phyloP scores from a whole-genome alignment of 2,888 invertebrate species.

The Agrypnus murinus region DNA sequence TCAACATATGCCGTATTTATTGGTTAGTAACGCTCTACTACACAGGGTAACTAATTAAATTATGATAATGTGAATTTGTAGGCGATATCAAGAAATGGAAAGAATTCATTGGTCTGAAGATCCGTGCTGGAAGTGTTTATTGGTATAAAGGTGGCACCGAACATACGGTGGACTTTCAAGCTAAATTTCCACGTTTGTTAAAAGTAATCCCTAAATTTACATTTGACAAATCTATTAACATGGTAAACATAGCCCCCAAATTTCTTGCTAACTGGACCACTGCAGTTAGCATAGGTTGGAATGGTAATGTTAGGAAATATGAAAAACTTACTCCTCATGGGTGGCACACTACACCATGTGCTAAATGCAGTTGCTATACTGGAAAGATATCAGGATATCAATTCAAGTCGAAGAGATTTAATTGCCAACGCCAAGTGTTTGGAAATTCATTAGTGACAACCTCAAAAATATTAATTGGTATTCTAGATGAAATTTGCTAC shows the following conservation, averaged over 20 bases:
- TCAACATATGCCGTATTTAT: not conserved
- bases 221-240: not conserved
- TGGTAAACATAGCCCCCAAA: not conserved
- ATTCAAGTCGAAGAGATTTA: too few species aligned
- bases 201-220: not conserved
- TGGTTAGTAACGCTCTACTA: too few species aligned
- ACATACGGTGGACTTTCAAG: not conserved
- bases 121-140: too few species aligned
- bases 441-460: not conserved
- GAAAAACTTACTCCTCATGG: not conserved
- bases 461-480: not conserved
- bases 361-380: not conserved
- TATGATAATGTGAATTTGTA: too few species aligned
- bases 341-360: not conserved
- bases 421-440: not conserved
- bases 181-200: not conserved
- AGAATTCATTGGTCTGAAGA: not conserved
- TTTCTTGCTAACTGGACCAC: not conserved
- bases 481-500: not conserved
- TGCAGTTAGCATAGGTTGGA: conserved; percentile 2
- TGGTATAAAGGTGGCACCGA: not conserved
- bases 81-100: too few species aligned
- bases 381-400: not conserved
- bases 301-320: not conserved
- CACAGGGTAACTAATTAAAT: too few species aligned